Evolutionary conservation across 2,113 vertebrate species (phyloP), one percentile per base, ranked within the genome.

Genomic region (Tragelaphus scriptus): DNA sequence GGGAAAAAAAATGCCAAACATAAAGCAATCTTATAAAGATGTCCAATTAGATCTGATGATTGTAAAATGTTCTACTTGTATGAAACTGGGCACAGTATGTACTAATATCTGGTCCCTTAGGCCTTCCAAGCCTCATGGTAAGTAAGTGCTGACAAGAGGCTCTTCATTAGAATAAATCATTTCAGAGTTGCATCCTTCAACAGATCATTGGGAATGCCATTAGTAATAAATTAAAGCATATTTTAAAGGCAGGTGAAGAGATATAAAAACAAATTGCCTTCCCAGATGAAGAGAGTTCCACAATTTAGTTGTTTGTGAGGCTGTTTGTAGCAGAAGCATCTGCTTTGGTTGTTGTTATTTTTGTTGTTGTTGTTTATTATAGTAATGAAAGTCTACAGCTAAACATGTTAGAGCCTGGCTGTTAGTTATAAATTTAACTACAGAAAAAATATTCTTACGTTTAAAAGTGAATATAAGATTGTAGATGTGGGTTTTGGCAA

Each of bases 101-200:
- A 92, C 97, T 88, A 96, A 98, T 92, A 98, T 89, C 92, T 90
- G 81, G 94, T 98, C 97, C 96, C 95, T 95, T 97, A 80, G 97
- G 98, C 96, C 91, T 97, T 98, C 82, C 88, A 97, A 97, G 90
- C 89, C 91, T 85, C n/a, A 0, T 95, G 93, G 95, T 97, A 98
- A 98, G 97, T 97, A 97, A 98, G 97, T 91, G 56, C 58, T 97
- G 97, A 96, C 94, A 98, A 98, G 94, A 94, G 88, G 88, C 92
- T 98, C 63, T 97, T 98, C 98, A 98, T 98, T 98, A 98, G 91
- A 96, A 98, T 92, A 86, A 98, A 98, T 98, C 87, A 97, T 97
- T 98, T 98, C 97, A 91, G 97, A 71, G 95, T 40, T 95, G 90
- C 82, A 97, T 96, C 58, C 86, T 97, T 97, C 82, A 97, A n/a